A percentile compares a stretch with the other conserved stretches of the same genome.
phyloP scores from a whole-genome alignment of 2,113 vertebrate genomes.

The Charadrius vociferus region DNA sequence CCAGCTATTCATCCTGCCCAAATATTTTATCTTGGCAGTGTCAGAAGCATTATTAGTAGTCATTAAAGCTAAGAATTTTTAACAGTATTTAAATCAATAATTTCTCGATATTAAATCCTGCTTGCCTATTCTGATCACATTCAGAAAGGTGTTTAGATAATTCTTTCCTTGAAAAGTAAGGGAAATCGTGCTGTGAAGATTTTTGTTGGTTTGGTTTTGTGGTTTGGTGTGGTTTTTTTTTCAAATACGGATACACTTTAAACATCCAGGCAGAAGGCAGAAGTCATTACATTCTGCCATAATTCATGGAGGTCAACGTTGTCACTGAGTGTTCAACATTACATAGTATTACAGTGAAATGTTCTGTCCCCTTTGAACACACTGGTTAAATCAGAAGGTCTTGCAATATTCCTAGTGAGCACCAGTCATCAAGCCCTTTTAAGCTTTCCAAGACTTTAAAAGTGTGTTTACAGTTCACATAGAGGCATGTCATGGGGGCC shows the following conservation, averaged over 20 bases:
- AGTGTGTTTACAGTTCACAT: not conserved
- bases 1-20: not conserved
- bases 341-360: not conserved
- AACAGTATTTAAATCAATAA: not conserved
- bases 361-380: not conserved
- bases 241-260: not conserved
- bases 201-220: not conserved
- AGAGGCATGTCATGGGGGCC: not conserved
- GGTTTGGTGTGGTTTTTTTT: not conserved
- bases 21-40: not conserved
- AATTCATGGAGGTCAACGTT: not conserved
- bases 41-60: not conserved
- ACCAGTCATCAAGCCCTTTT: not conserved
- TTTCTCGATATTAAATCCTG: not conserved
- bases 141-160: not conserved
- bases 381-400: constrained; percentile 23
- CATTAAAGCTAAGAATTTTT: not conserved
- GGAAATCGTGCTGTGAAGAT: not conserved
- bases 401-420: not conserved
- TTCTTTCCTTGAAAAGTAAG: not conserved
- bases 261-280: not conserved
- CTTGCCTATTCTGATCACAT: not conserved
- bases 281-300: not conserved
- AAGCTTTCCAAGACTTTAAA: not conserved
- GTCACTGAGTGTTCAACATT: not conserved